Percentiles rank a stretch among this genome's conserved stretches.
Conservation (phyloP, 1,140 invertebrate genomes). For the Mamestra configurata region DNA sequence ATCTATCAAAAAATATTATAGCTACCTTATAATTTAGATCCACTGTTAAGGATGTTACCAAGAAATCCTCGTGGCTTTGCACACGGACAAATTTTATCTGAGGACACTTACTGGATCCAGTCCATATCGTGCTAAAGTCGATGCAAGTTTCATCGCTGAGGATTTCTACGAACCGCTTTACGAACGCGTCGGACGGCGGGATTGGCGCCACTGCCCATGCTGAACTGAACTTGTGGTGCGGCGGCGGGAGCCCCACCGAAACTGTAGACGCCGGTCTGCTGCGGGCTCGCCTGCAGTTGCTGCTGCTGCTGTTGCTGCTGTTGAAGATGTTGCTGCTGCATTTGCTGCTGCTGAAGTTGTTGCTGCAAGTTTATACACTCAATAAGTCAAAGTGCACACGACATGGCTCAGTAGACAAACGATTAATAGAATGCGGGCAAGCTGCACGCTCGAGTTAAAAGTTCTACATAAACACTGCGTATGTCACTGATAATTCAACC, state of each 20-base stretch:
- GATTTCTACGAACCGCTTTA: conserved; percentile 70
- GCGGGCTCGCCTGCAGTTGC: conserved; percentile 54
- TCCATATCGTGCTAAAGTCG: conserved; percentile 24
- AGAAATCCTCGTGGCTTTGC: conserved; percentile 10
- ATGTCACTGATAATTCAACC: conserved; percentile 7
- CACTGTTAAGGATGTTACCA: neutral
- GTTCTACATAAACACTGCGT: conserved; percentile 3
- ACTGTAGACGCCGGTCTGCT: conserved; percentile 65
- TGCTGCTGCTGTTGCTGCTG: conserved; percentile 44
- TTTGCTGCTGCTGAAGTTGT: conserved; percentile 1
- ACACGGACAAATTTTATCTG: conserved; percentile 21
- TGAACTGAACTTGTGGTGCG: conserved; percentile 68
- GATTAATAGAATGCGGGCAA: neutral
- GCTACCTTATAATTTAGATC: conserved; percentile 35
- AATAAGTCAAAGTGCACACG: neutral
- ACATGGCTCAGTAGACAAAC: neutral
- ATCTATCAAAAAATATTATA: conserved; percentile 8
- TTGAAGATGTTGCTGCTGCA: conserved; percentile 48
- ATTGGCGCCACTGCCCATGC: conserved; percentile 69
- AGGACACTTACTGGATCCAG: conserved; percentile 44
- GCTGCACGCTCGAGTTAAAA: neutral
- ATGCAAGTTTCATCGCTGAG: conserved; percentile 65
- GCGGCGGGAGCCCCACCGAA: conserved; percentile 61
- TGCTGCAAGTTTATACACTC: neutral
- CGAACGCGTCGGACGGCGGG: conserved; percentile 62